Evolutionary conservation across 2,888 invertebrate genomes (phyloP).

Genomic region (Syrphus vitripennis): DNA sequence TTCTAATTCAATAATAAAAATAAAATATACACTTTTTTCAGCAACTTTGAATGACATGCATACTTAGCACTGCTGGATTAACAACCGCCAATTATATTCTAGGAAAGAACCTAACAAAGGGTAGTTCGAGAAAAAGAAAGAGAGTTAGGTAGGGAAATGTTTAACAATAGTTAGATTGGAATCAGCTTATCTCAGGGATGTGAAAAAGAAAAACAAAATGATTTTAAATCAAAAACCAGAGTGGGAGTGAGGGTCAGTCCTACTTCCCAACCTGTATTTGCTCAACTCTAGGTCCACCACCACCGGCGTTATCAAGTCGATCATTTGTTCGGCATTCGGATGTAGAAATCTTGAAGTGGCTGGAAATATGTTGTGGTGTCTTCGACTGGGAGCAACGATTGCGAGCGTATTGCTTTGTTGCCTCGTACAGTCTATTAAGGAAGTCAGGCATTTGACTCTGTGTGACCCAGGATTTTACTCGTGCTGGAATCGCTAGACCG

Average conservation of each 20-base stretch:
- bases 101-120: not conserved
- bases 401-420: constrained; percentile 85
- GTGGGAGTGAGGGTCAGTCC: not conserved
- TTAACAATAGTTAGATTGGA: not conserved
- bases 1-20: constrained; percentile 21
- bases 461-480: constrained; percentile 88
- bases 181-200: not conserved
- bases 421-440: constrained; percentile 86
- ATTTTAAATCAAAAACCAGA: not conserved
- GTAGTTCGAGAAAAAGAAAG: not conserved
- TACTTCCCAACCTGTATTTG: constrained; percentile 30
- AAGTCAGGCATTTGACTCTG: constrained; percentile 90
- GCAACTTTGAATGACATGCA: constrained; percentile 14
- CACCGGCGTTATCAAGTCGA: not conserved
- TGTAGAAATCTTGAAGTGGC: constrained; percentile 73
- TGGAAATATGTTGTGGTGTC: constrained; percentile 72
- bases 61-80: not conserved
- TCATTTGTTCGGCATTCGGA: constrained; percentile 77
- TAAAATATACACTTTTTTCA: constrained; percentile 54
- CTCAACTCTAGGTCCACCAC: not conserved
- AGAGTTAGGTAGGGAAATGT: not conserved
- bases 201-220: not conserved
- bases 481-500: constrained; percentile 87
- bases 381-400: constrained; percentile 79
- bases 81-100: not conserved